Evolutionary conservation across 1,140 invertebrate genomes (phyloP), one percentile per base, ranked within the genome.

Genomic region (Penaeus indicus): DNA sequence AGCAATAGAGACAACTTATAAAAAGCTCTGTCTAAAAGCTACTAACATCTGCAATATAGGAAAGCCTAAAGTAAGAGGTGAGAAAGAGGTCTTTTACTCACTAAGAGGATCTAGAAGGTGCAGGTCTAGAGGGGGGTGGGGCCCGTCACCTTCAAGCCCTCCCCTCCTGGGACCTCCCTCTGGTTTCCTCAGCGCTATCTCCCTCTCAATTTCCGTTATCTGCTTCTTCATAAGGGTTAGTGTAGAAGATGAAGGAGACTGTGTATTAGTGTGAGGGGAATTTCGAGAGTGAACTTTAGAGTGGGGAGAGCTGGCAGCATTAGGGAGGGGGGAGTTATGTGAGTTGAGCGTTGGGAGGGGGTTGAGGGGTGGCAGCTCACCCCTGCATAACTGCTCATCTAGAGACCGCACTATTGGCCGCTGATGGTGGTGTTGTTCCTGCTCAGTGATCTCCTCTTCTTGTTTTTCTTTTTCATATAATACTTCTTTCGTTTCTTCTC

Each of bases 171-270:
- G 80, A 60, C 80, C 87, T 69, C 85, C 84, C 72, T 90, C 90
- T 67, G 89, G 90, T 54, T 86, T 91, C 90, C 95, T 94, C 91
- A 95, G 94, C 91, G 95, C 95, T 79, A 96, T 95, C 93, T 96
- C 95, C 85, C 95, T 94, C 92, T 96, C 95, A 80, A 96, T 96
- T 92, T 96, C 95, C 84, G 95, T 95, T 85, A 96, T 96, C 92
- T 96, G 95, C 85, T 95, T 94, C 91, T 96, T 96, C 95, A 96
- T 96, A 8, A 96, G 92, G 92, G 95, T 94, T 18, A 95, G 94
- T 19, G 93, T 92, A 25, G 92, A 91, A 63, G 90, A 89, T n/a
- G 92, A 89, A 92, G 92, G 61, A 91, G 89, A 81, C 90, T 91
- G 62, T 80, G 64, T 63, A 86, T 86, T 86, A 81, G 78, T 78